phyloP scores from a whole-genome alignment of 2,888 invertebrate genomes.

The Eristalis tenax region DNA sequence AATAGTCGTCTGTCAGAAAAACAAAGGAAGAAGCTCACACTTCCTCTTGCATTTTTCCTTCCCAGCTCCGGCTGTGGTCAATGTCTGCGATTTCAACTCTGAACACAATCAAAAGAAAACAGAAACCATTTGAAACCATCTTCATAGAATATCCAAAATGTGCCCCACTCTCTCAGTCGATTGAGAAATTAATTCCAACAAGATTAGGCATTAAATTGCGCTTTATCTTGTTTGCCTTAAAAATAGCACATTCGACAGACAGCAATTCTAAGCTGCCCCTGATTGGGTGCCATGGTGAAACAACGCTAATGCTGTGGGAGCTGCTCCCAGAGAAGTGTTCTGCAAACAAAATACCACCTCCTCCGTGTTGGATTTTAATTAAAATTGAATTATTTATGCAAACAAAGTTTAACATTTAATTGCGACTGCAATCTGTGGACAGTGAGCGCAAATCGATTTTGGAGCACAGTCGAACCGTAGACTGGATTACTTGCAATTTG shows the following conservation, averaged over 20 bases:
- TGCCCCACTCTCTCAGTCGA: neutral
- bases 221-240: neutral
- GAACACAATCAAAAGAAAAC: no score
- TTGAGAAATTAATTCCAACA: neutral
- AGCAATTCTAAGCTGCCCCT: neutral
- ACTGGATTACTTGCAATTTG: neutral
- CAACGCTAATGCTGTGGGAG: neutral
- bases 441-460: constrained; percentile 19
- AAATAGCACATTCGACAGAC: neutral
- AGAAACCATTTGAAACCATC: no score
- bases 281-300: neutral
- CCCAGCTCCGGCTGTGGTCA: no score
- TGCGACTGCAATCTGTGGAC: constrained; percentile 21
- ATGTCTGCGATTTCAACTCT: no score
- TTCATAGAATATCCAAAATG: no score
- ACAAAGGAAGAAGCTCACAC: no score
- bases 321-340: constrained; percentile 22
- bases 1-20: no score
- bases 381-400: constrained; percentile 60
- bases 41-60: no score
- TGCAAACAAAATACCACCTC: constrained; percentile 40
- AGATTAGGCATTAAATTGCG: neutral
- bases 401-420: constrained; percentile 39
- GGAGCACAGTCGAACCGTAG: neutral
- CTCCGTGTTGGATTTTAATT: constrained; percentile 52